A percentile compares a stretch with the other conserved stretches of the same genome.
These are phyloP conservation scores for Hemaris fuciformis DNA, from an alignment of 2,888 invertebrate genomes.

Conservation along the genomic window DNA sequence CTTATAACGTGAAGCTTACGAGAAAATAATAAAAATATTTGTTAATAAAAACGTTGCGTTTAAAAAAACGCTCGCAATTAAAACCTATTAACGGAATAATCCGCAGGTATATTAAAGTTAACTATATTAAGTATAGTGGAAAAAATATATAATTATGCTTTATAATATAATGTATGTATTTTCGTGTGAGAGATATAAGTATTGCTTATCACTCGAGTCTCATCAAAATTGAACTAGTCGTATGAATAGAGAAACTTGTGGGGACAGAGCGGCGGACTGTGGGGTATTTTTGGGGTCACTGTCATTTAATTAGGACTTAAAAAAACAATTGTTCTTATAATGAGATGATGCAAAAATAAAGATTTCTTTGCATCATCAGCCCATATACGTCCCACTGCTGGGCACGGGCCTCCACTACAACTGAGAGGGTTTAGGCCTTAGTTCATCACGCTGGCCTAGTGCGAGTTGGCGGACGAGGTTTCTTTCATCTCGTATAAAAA, in stretches of 20 bases:
- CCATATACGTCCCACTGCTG: too few species aligned
- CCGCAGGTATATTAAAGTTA: neutral
- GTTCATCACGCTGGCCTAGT: too few species aligned
- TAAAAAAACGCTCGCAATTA: neutral
- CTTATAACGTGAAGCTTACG: too few species aligned
- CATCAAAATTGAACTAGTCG: slow-evolving; percentile 10
- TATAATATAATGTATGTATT: slow-evolving; percentile 5
- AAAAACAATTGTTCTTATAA: too few species aligned
- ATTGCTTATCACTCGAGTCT: neutral
- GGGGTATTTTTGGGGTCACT: neutral
- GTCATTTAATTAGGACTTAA: too few species aligned
- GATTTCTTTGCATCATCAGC: too few species aligned
- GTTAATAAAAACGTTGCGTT: neutral
- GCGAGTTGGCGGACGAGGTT: too few species aligned
- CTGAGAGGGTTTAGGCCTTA: too few species aligned
- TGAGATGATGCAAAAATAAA: too few species aligned
- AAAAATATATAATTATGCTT: neutral
- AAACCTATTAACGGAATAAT: neutral
- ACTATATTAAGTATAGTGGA: slow-evolving; percentile 6
- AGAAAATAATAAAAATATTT: neutral
- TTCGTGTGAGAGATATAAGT: neutral
- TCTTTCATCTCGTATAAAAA: too few species aligned
- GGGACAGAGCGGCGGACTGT: neutral
- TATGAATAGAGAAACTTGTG: neutral
- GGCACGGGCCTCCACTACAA: too few species aligned